Evolutionary conservation across 2,888 invertebrate species (phyloP).

Genomic region (Torymus tubicola): DNA sequence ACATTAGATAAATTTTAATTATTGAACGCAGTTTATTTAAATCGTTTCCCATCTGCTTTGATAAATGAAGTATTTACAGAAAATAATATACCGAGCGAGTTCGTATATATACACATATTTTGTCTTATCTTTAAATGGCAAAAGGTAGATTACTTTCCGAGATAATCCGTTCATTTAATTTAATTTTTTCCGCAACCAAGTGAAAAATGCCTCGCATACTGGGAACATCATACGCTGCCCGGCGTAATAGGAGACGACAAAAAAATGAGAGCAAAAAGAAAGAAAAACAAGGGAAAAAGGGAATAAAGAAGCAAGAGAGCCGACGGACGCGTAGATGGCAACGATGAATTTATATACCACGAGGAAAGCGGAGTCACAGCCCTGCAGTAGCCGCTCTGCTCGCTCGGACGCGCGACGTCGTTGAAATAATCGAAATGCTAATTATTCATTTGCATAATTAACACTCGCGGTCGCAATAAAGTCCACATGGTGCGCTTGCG

Average conservation of each 20-base stretch:
- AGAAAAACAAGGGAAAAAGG: neutral
- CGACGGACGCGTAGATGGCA: neutral
- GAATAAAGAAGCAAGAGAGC: neutral
- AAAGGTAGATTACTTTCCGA: constrained; percentile 12
- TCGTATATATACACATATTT: no score
- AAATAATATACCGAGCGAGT: no score
- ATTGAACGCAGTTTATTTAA: no score
- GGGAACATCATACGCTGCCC: neutral
- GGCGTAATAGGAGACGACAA: neutral
- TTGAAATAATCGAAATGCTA: constrained; percentile 73
- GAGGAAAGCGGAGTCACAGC: neutral
- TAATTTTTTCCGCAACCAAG: constrained; percentile 31
- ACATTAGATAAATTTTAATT: no score
- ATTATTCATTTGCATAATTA: constrained; percentile 74
- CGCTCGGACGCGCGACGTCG: constrained; percentile 38
- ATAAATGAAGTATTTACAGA: no score
- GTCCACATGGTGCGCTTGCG: constrained; percentile 12
- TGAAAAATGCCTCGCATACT: neutral
- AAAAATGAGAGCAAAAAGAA: constrained; percentile 7
- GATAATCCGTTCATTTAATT: constrained; percentile 29
- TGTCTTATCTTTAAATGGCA: neutral
- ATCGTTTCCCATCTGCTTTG: no score
- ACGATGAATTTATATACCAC: constrained; percentile 30
- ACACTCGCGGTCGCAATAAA: constrained; percentile 62
- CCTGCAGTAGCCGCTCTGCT: neutral